Evolutionary conservation across 2,113 vertebrate genomes (phyloP).

Genomic region (Catagonus wagneri): DNA sequence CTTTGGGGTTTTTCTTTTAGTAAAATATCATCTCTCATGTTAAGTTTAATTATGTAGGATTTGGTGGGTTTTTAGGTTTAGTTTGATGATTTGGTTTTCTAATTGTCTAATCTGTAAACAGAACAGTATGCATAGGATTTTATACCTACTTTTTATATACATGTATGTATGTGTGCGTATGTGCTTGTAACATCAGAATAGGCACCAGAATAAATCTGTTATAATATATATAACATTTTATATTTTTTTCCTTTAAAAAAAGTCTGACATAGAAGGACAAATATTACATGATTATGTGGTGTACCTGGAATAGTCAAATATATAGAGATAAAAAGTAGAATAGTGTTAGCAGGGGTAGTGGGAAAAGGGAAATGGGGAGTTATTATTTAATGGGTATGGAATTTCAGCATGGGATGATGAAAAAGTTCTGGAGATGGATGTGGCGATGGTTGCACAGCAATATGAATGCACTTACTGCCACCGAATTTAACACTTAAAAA

Average conservation of each 20-base stretch:
- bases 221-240: no score
- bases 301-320: slow-evolving; percentile 25
- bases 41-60: slow-evolving; percentile 38
- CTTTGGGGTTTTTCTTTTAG: not conserved
- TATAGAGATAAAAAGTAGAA: slow-evolving; percentile 1
- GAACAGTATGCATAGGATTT: not conserved
- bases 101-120: slow-evolving; percentile 36
- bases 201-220: not conserved
- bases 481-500: slow-evolving; percentile 37
- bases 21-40: slow-evolving; percentile 16
- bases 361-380: not conserved
- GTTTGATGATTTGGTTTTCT: slow-evolving; percentile 52
- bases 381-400: not conserved
- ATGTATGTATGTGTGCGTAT: not conserved
- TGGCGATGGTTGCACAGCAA: not conserved
- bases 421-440: not conserved
- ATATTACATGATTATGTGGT: not conserved
- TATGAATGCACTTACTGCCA: not conserved
- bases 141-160: not conserved
- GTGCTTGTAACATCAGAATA: not conserved
- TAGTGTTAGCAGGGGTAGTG: not conserved
- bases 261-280: slow-evolving; percentile 1
- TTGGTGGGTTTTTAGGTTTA: not conserved
- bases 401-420: not conserved
- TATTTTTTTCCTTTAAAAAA: slow-evolving; percentile 54